These are phyloP conservation scores for Bradypus variegatus DNA, from an alignment of 2,797 vertebrate genomes.

Conservation along the genomic window DNA sequence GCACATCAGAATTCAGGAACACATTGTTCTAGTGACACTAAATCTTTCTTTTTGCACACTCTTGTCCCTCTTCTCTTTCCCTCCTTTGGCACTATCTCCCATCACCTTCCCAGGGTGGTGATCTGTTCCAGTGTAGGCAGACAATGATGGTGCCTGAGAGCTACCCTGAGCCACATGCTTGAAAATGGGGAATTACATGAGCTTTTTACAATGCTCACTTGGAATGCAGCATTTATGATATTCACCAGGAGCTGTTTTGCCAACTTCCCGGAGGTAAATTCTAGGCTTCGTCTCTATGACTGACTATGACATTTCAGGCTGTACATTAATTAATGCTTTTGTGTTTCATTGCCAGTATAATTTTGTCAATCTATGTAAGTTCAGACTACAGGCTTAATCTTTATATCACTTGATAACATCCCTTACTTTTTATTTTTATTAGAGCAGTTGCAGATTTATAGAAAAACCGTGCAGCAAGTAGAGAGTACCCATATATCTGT, in stretches of 20 bases:
- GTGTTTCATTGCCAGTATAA: conserved; percentile 26
- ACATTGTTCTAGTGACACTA: neutral
- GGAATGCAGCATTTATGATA: neutral
- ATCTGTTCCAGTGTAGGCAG: neutral
- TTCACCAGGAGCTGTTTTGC: neutral
- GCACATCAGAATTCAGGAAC: conserved; percentile 47
- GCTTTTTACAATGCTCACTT: neutral
- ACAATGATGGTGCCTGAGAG: neutral
- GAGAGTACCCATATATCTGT: too few species aligned
- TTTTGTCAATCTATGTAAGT: neutral
- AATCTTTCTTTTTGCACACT: neutral
- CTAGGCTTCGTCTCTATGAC: conserved; percentile 30
- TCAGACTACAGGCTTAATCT: neutral
- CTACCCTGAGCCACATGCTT: neutral
- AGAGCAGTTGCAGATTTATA: too few species aligned
- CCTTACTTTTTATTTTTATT: too few species aligned
- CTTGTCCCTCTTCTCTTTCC: neutral
- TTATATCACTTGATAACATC: neutral
- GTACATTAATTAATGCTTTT: conserved; percentile 11
- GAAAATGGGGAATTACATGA: conserved; percentile 17
- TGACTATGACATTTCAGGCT: conserved; percentile 40
- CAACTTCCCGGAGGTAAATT: conserved; percentile 29
- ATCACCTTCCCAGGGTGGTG: neutral
- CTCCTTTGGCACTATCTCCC: neutral
- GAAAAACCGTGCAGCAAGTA: too few species aligned